Evolutionary conservation across 2,797 vertebrate genomes (phyloP).

Genomic region (Chrysocyon brachyurus): DNA sequence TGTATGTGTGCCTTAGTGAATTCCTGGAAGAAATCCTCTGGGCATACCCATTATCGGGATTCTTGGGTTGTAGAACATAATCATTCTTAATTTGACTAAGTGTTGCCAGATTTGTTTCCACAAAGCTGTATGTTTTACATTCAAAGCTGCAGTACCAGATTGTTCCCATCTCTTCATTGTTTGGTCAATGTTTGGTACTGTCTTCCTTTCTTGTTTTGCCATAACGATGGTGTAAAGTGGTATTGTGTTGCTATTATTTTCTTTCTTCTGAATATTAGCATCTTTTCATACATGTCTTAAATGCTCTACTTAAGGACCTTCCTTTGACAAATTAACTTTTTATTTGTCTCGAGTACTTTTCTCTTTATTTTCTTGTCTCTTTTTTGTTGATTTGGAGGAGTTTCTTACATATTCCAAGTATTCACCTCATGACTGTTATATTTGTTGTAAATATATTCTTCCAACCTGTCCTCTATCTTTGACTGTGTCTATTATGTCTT

Average conservation of each 20-base stretch:
- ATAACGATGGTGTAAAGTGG: not conserved
- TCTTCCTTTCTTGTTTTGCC: not conserved
- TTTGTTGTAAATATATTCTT: not conserved
- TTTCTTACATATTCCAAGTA: not conserved
- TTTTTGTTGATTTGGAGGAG: not conserved
- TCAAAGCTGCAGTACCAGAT: not conserved
- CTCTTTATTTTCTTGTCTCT: not conserved
- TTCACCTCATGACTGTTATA: not conserved
- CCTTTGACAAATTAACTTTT: not conserved
- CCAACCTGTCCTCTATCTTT: not conserved
- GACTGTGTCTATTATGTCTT: not conserved
- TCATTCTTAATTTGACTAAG: not conserved
- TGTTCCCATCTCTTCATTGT: not conserved
- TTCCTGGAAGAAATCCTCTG: not conserved
- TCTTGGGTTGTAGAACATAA: not conserved
- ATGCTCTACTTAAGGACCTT: not conserved
- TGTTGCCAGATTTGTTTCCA: not conserved
- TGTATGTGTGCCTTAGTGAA: not conserved
- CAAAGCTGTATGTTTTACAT: not conserved
- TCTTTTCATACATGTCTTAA: not conserved
- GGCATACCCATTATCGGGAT: not conserved
- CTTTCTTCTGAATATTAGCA: not conserved
- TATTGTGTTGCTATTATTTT: not conserved
- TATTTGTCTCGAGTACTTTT: not conserved
- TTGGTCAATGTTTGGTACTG: not conserved